Evolutionary conservation across 2,888 invertebrate genomes (phyloP).

Genomic region (Drosophila eohydei): DNA sequence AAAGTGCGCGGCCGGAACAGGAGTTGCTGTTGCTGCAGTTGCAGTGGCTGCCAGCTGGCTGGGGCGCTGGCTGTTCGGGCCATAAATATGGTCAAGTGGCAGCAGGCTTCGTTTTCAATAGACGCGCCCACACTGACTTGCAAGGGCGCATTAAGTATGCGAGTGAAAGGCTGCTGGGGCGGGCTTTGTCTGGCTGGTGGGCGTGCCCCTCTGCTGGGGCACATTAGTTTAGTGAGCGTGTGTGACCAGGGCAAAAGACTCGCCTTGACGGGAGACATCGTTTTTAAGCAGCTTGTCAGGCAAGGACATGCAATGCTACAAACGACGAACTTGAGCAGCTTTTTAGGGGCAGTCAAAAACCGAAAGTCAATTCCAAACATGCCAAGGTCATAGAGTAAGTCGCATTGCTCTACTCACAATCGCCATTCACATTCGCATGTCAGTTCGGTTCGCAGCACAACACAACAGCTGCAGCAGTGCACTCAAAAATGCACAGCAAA

Average conservation of each 20-base stretch:
- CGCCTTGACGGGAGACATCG: neutral
- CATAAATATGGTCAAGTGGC: constrained; percentile 59
- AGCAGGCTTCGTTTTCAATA: constrained; percentile 46
- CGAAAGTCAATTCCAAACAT: constrained; percentile 48
- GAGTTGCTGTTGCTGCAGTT: constrained; percentile 4
- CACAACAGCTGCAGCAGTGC: constrained; percentile 12
- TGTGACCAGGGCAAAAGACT: constrained; percentile 9
- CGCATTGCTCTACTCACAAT: constrained; percentile 23
- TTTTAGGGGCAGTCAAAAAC: constrained; percentile 12
- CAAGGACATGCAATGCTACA: constrained; percentile 17
- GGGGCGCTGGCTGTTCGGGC: neutral
- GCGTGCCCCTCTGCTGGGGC: constrained; percentile 29
- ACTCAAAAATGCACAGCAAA: constrained; percentile 35
- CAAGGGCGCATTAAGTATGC: constrained; percentile 17
- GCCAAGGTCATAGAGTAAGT: constrained; percentile 42
- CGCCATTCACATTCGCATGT: neutral
- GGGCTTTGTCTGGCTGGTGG: constrained; percentile 36
- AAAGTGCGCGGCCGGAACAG: constrained; percentile 48
- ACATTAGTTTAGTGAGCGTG: constrained; percentile 41
- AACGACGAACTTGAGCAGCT: constrained; percentile 5
- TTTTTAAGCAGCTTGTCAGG: constrained; percentile 12
- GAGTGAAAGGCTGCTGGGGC: neutral
- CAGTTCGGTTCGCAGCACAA: constrained; percentile 16
- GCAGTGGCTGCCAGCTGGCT: neutral
- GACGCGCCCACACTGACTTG: constrained; percentile 53